Conservation (phyloP, 2,113 vertebrate genomes). For the Fulmarus glacialis region DNA sequence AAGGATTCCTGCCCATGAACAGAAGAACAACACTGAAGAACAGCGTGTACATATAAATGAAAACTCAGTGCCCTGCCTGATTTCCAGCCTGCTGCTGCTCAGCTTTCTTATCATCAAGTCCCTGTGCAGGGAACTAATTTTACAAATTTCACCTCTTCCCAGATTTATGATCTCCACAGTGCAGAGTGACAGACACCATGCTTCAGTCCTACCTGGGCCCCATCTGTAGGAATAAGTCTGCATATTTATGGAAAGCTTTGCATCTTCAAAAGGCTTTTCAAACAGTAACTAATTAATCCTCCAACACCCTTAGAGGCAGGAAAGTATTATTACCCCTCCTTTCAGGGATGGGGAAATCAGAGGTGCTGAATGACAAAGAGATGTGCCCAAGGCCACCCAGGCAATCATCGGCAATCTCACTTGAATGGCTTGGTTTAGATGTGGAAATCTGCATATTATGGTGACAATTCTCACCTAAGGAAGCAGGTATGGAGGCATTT, state of each 20-base stretch:
- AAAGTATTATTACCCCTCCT: neutral
- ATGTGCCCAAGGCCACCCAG: constrained; percentile 42
- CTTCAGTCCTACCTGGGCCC: neutral
- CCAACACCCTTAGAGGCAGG: neutral
- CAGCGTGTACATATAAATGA: neutral
- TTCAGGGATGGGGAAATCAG: constrained; percentile 33
- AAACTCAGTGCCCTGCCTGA: neutral
- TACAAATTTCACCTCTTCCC: neutral
- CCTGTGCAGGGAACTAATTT: neutral
- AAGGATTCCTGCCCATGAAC: neutral
- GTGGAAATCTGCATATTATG: neutral
- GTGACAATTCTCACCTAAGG: neutral
- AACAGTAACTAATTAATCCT: constrained; percentile 36
- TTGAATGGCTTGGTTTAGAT: neutral
- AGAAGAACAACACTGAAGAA: neutral
- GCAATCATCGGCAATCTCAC: neutral
- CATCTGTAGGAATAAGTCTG: neutral
- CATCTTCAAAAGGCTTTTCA: constrained; percentile 46
- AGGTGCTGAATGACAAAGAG: constrained; percentile 49
- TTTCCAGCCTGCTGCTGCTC: neutral
- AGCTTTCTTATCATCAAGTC: neutral
- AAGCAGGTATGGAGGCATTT: neutral
- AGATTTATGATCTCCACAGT: neutral
- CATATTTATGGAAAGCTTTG: constrained; percentile 6
- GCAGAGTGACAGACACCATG: neutral